phyloP scores from a whole-genome alignment of 1,140 invertebrate genomes.

The Platyscapa corneri region DNA sequence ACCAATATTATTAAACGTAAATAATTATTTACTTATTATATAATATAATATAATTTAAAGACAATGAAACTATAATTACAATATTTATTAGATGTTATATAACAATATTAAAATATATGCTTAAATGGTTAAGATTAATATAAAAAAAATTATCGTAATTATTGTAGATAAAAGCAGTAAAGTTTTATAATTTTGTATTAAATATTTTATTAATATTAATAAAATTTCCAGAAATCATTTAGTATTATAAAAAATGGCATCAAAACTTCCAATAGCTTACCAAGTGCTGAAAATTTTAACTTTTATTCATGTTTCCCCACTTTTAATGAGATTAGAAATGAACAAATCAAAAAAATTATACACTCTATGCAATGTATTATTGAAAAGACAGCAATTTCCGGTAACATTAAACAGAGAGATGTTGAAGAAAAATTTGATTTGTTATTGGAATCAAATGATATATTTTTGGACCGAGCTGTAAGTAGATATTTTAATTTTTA shows the following conservation, averaged over 20 bases:
- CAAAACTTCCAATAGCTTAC: slow-evolving; percentile 81
- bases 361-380: slow-evolving; percentile 77
- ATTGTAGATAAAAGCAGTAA: no score
- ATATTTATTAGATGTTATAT: background rate
- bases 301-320: slow-evolving; percentile 82
- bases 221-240: slow-evolving; percentile 73
- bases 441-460: slow-evolving; percentile 85
- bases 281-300: slow-evolving; percentile 80
- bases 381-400: slow-evolving; percentile 76
- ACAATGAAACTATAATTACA: no score
- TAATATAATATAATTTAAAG: no score
- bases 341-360: slow-evolving; percentile 76
- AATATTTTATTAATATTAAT: background rate
- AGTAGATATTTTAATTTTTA: slow-evolving; percentile 60
- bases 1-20: background rate
- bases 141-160: no score
- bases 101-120: background rate
- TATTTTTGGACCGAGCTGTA: slow-evolving; percentile 86
- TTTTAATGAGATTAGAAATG: slow-evolving; percentile 78
- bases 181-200: no score
- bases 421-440: slow-evolving; percentile 85
- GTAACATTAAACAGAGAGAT: slow-evolving; percentile 77
- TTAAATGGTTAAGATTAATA: background rate
- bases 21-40: no score
- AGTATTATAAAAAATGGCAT: slow-evolving; percentile 78